Percentiles rank a stretch among this genome's conserved stretches.
Evolutionary conservation across 1,140 invertebrate species (phyloP).

Genomic region (Bombus sibiricus): DNA sequence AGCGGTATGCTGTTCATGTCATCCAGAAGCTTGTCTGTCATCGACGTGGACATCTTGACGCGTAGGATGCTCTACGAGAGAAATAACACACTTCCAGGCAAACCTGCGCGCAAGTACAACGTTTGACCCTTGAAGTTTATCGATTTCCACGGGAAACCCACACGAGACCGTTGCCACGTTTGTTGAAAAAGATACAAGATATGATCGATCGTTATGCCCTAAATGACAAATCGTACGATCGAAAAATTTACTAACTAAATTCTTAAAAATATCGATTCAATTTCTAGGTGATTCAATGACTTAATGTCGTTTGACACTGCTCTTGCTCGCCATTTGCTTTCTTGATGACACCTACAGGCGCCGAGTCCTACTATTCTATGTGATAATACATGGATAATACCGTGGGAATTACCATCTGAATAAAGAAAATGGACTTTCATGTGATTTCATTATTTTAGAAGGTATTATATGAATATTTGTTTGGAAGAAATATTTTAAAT

Average conservation of each 20-base stretch:
- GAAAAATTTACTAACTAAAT: too few species aligned
- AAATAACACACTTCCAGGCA: conserved; percentile 32
- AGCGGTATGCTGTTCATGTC: conserved; percentile 92
- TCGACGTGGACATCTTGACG: conserved; percentile 76
- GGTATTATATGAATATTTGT: not conserved
- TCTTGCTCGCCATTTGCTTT: conserved; percentile 1
- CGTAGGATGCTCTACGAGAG: conserved; percentile 25
- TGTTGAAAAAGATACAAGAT: not conserved
- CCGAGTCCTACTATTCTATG: not conserved
- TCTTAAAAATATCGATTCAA: not conserved
- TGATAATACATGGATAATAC: not conserved
- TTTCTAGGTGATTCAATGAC: not conserved
- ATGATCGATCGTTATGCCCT: not conserved
- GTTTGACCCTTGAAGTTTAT: conserved; percentile 52
- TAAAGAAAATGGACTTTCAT: not conserved
- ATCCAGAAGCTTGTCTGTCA: conserved; percentile 87
- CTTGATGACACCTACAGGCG: conserved; percentile 27
- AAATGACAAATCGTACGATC: not conserved
- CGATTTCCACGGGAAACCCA: conserved; percentile 33
- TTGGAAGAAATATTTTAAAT: not conserved
- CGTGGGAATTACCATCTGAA: not conserved
- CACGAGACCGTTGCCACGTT: not conserved
- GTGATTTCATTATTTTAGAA: not conserved
- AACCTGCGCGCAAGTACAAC: conserved; percentile 51
- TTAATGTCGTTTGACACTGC: not conserved